A percentile compares a stretch with the other conserved stretches of the same genome.
Conservation (phyloP, 1,140 invertebrate genomes). For the Drosophila watanabei region DNA sequence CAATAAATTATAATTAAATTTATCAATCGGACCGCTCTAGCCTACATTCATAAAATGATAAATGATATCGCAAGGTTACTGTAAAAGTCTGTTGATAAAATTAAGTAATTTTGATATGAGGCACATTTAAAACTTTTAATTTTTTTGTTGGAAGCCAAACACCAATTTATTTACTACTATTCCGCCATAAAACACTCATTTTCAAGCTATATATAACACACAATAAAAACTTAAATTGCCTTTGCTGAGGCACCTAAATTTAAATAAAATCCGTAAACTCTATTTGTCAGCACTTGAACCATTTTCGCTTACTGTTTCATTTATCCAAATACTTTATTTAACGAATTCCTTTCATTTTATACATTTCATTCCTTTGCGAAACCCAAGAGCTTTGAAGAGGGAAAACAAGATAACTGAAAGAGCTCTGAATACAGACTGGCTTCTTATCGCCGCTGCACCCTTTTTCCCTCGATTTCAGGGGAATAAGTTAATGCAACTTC, state of each 20-base stretch:
- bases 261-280: background rate
- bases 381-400: background rate
- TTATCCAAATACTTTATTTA: background rate
- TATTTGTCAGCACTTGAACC: background rate
- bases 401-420: background rate
- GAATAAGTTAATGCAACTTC: slow-evolving; percentile 40
- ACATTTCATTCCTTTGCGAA: background rate
- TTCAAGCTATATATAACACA: too few species aligned
- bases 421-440: slow-evolving; percentile 1
- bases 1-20: background rate
- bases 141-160: too few species aligned
- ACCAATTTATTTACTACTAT: background rate
- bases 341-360: background rate
- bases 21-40: background rate
- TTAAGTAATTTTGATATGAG: background rate
- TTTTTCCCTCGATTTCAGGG: background rate
- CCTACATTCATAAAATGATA: background rate
- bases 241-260: too few species aligned
- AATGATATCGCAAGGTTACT: background rate
- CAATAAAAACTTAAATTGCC: background rate
- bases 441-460: background rate
- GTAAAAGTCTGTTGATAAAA: background rate
- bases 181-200: background rate
- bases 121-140: background rate
- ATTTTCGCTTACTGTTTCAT: background rate